Percentiles rank a stretch among this genome's conserved stretches.
These are phyloP conservation scores for Dromiciops gliroides DNA, from an alignment of 2,113 vertebrate genomes.

Conservation along the genomic window DNA sequence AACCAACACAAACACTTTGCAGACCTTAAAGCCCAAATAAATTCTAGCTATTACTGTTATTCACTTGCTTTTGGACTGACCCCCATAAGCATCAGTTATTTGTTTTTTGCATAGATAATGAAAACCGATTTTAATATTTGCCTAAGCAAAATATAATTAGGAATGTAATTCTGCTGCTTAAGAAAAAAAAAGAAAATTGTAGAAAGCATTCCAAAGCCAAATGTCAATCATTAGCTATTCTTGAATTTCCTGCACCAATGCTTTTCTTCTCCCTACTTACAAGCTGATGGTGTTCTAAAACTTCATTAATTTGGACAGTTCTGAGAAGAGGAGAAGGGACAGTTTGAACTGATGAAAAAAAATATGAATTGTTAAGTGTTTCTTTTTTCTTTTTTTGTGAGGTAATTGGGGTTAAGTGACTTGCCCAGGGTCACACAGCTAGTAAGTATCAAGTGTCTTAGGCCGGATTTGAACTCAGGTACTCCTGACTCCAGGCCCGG, in stretches of 20 bases:
- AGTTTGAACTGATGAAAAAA: not conserved
- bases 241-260: not conserved
- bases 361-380: not conserved
- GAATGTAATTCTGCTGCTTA: not conserved
- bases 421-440: too few relatives aligned
- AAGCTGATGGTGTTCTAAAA: not conserved
- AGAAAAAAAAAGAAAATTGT: not conserved
- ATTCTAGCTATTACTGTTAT: not conserved
- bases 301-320: not conserved
- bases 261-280: not conserved
- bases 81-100: not conserved
- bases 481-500: too few relatives aligned
- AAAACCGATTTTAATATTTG: not conserved
- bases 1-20: too few relatives aligned
- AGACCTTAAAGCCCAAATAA: not conserved
- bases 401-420: too few relatives aligned
- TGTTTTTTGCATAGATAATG: not conserved
- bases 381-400: too few relatives aligned
- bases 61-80: not conserved
- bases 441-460: too few relatives aligned
- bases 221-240: not conserved
- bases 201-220: not conserved
- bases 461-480: too few relatives aligned
- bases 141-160: slow-evolving; percentile 1
- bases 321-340: not conserved